Evolutionary conservation across 2,888 invertebrate genomes (phyloP).

Genomic region (Molorchus minor): DNA sequence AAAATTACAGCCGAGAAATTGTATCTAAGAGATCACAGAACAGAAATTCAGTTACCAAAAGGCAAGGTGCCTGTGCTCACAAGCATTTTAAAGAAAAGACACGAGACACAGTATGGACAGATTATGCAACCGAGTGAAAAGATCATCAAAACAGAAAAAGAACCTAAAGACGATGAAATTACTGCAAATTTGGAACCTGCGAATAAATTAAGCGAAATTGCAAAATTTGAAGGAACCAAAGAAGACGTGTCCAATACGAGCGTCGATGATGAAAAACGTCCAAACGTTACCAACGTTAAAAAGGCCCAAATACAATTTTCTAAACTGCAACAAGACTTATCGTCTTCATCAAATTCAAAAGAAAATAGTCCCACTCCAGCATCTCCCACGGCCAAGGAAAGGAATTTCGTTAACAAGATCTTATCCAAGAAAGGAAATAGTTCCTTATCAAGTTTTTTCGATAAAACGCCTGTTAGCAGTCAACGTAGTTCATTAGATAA

Average conservation of each 20-base stretch:
- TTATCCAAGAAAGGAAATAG: slow-evolving; percentile 6
- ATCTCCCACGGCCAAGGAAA: neutral
- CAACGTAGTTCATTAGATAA: neutral
- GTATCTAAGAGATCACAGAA: slow-evolving; percentile 33
- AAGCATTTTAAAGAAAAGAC: slow-evolving; percentile 49
- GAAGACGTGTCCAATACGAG: neutral
- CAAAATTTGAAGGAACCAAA: neutral
- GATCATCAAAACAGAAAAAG: slow-evolving; percentile 3
- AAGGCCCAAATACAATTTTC: too few species aligned
- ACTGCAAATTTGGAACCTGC: too few species aligned
- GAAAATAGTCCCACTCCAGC: neutral
- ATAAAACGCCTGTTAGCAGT: neutral
- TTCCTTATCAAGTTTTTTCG: neutral
- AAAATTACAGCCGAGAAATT: slow-evolving; percentile 16
- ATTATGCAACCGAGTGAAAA: slow-evolving; percentile 40
- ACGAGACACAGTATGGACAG: slow-evolving; percentile 36
- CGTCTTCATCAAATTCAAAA: neutral
- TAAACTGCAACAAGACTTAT: neutral
- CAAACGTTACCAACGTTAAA: too few species aligned
- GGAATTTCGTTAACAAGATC: neutral
- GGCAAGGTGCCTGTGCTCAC: slow-evolving; percentile 45
- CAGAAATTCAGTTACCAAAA: slow-evolving; percentile 45
- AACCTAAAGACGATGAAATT: too few species aligned
- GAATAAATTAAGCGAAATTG: neutral
- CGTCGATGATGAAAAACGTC: neutral